phyloP scores from a whole-genome alignment of 2,888 invertebrate species.

The Cephonodes hylas region DNA sequence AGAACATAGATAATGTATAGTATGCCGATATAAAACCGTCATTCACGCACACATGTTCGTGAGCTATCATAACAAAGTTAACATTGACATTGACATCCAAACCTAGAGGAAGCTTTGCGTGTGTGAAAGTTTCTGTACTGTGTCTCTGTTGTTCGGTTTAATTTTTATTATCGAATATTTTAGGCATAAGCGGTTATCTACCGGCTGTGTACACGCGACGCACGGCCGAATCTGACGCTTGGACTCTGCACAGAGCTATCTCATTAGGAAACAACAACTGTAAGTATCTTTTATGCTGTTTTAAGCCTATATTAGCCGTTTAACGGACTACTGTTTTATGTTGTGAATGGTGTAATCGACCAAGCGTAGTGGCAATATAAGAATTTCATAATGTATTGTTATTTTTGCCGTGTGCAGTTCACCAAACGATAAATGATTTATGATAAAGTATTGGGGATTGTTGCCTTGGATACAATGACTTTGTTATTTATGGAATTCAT shows the following conservation, averaged over 20 bases:
- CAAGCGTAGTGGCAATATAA: too few species aligned
- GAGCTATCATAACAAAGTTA: too few species aligned
- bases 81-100: background rate
- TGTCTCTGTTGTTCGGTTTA: background rate
- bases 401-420: too few species aligned
- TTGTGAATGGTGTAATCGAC: too few species aligned
- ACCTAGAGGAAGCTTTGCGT: background rate
- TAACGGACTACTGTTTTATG: background rate
- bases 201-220: conserved; percentile 91
- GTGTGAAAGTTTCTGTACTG: background rate
- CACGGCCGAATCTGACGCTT: conserved; percentile 94
- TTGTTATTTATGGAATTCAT: too few species aligned
- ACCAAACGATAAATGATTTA: too few species aligned
- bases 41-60: background rate
- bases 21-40: background rate
- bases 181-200: conserved; percentile 87
- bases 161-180: conserved; percentile 19
- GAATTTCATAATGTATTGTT: too few species aligned
- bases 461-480: too few species aligned
- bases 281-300: too few species aligned
- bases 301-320: background rate
- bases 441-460: too few species aligned
- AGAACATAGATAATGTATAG: background rate
- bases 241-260: conserved; percentile 91
- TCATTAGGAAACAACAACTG: conserved; percentile 69